phyloP scores from a whole-genome alignment of 2,888 invertebrate genomes.

The Octonoba sinensis region DNA sequence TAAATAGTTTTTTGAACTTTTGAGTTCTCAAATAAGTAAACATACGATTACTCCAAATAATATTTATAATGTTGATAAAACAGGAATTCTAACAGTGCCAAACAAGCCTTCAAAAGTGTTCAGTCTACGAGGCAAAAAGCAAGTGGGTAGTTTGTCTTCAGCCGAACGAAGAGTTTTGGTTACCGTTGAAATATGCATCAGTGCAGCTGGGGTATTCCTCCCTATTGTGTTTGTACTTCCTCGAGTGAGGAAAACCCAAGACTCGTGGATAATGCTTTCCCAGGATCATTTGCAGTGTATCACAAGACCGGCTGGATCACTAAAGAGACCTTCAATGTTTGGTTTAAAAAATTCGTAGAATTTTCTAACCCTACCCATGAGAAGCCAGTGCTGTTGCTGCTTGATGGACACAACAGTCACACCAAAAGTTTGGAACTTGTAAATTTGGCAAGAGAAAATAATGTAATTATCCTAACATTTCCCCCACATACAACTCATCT shows the following conservation, averaged over 20 bases:
- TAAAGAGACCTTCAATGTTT: too few species aligned
- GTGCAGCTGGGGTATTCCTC: slow-evolving; percentile 70
- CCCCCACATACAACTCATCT: too few species aligned
- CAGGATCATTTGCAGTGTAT: slow-evolving; percentile 67
- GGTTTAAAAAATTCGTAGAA: too few species aligned
- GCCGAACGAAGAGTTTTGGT: slow-evolving; percentile 69
- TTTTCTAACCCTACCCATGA: too few species aligned
- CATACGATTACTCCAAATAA: slow-evolving; percentile 8
- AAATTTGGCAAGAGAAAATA: too few species aligned
- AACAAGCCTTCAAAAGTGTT: slow-evolving; percentile 70
- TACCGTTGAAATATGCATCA: slow-evolving; percentile 72
- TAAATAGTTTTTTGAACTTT: slow-evolving; percentile 2
- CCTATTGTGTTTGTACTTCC: slow-evolving; percentile 74
- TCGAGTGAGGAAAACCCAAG: slow-evolving; percentile 70
- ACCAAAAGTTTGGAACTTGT: too few species aligned
- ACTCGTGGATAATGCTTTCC: slow-evolving; percentile 71
- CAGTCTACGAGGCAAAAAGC: slow-evolving; percentile 71
- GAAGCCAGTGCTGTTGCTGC: too few species aligned
- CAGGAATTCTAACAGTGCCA: slow-evolving; percentile 71
- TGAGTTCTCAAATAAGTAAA: background rate
- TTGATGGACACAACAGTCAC: too few species aligned
- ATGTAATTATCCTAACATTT: too few species aligned
- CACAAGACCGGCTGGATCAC: slow-evolving; percentile 11
- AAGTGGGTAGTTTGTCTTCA: slow-evolving; percentile 71
- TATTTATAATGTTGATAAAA: slow-evolving; percentile 72